phyloP scores from a whole-genome alignment of 2,797 vertebrate species.

The Cyprinodon diabolis region DNA sequence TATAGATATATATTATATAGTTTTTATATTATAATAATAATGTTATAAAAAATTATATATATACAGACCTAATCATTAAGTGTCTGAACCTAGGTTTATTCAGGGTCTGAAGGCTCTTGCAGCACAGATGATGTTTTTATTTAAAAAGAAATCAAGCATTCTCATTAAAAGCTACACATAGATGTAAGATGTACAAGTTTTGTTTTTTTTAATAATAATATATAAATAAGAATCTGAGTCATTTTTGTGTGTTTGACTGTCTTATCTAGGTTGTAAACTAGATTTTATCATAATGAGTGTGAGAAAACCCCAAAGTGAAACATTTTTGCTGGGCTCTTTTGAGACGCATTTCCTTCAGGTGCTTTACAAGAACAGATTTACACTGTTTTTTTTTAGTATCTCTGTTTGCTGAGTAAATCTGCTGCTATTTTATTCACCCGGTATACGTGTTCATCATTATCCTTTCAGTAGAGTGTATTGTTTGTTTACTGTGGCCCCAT shows the following conservation, averaged over 20 bases:
- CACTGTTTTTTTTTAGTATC: conserved; percentile 63
- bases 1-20: too few species aligned
- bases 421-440: conserved; percentile 76
- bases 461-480: conserved; percentile 87
- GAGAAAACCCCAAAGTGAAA: conserved; percentile 11
- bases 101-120: not conserved
- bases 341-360: conserved; percentile 8
- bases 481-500: conserved; percentile 91
- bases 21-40: too few species aligned
- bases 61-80: not conserved
- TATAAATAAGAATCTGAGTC: not conserved
- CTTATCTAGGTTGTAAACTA: not conserved
- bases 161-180: not conserved
- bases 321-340: conserved; percentile 15
- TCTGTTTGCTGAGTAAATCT: conserved; percentile 67
- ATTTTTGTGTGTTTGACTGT: not conserved
- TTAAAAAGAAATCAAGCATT: not conserved
- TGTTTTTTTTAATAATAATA: not conserved
- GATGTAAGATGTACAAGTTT: not conserved
- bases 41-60: not conserved
- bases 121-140: not conserved
- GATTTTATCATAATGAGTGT: not conserved
- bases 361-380: conserved; percentile 54
- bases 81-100: not conserved
- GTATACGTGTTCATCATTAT: conserved; percentile 87